phyloP scores from a whole-genome alignment of 2,888 invertebrate genomes.

The Pycnomerus fuliginosus region DNA sequence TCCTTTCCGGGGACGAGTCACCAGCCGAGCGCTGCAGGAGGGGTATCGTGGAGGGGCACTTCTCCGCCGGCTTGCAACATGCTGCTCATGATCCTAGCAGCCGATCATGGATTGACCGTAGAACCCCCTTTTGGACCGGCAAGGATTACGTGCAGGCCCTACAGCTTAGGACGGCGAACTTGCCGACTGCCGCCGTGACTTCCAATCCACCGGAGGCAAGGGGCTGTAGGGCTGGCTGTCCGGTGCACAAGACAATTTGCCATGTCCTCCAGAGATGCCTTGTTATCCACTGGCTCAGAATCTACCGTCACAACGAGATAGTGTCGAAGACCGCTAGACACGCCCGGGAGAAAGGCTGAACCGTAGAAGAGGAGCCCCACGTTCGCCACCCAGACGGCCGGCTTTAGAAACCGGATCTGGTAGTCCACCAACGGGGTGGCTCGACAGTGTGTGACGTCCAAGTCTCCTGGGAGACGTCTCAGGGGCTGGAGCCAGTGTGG shows the following conservation, averaged over 20 bases:
- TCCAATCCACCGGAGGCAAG: slow-evolving; percentile 8
- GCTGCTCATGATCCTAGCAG: slow-evolving; percentile 23
- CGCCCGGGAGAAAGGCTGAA: slow-evolving; percentile 10
- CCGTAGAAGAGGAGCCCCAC: slow-evolving; percentile 29
- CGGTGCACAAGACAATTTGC: background rate
- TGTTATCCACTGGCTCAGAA: slow-evolving; percentile 14
- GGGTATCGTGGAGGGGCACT: slow-evolving; percentile 6
- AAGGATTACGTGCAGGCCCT: slow-evolving; percentile 29
- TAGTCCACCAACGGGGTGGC: background rate
- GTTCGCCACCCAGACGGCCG: slow-evolving; percentile 25
- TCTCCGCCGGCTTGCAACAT: slow-evolving; percentile 18
- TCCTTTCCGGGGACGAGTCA: slow-evolving; percentile 6
- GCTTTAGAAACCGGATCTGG: slow-evolving; percentile 29
- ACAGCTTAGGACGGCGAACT: slow-evolving; percentile 14
- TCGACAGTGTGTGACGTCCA: background rate
- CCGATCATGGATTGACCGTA: slow-evolving; percentile 3
- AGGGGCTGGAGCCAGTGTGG: background rate
- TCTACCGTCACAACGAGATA: slow-evolving; percentile 27
- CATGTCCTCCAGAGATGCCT: slow-evolving; percentile 23
- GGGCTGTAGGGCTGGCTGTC: slow-evolving; percentile 6
- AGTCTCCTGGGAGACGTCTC: background rate
- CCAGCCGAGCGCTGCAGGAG: slow-evolving; percentile 10
- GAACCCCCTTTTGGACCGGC: slow-evolving; percentile 31
- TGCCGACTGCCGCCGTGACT: slow-evolving; percentile 9
- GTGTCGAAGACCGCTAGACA: slow-evolving; percentile 18